Evolutionary conservation across 2,113 vertebrate species (phyloP).

Genomic region (Corythaeola cristata): DNA sequence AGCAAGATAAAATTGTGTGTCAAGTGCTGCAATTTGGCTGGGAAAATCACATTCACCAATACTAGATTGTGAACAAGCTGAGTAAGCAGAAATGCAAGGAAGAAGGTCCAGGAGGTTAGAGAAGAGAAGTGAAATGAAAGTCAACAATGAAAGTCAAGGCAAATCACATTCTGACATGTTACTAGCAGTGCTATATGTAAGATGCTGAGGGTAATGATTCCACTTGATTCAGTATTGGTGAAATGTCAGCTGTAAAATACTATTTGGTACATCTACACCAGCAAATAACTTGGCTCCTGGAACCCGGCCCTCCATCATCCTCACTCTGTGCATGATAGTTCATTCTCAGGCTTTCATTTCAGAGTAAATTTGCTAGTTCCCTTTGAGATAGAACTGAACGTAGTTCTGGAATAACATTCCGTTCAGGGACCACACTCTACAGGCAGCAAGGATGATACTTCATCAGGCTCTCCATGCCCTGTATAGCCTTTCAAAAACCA

Average conservation of each 20-base stretch:
- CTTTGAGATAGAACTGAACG: not conserved
- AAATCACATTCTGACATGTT: slow-evolving; percentile 26
- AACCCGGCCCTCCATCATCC: not conserved
- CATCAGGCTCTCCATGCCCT: not conserved
- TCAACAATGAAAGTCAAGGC: slow-evolving; percentile 29
- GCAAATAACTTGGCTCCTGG: not conserved
- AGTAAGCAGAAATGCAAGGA: not conserved
- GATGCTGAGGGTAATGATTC: slow-evolving; percentile 18
- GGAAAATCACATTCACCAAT: not conserved
- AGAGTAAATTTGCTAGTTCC: not conserved
- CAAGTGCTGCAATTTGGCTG: not conserved
- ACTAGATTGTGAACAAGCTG: not conserved
- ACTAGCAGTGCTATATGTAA: slow-evolving; percentile 13
- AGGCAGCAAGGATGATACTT: not conserved
- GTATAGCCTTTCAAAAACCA: not conserved
- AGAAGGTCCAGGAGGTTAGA: not conserved
- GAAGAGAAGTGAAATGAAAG: slow-evolving; percentile 4
- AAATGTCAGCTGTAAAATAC: slow-evolving; percentile 50
- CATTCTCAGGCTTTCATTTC: not conserved
- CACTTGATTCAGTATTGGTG: slow-evolving; percentile 37
- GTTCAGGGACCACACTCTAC: not conserved
- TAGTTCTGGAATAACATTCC: not conserved
- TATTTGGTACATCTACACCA: not conserved
- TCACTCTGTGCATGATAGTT: not conserved
- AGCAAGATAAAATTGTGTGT: not conserved